Evolutionary conservation across 2,797 vertebrate species (phyloP).

Genomic region (Poeciliopsis gracilis): DNA sequence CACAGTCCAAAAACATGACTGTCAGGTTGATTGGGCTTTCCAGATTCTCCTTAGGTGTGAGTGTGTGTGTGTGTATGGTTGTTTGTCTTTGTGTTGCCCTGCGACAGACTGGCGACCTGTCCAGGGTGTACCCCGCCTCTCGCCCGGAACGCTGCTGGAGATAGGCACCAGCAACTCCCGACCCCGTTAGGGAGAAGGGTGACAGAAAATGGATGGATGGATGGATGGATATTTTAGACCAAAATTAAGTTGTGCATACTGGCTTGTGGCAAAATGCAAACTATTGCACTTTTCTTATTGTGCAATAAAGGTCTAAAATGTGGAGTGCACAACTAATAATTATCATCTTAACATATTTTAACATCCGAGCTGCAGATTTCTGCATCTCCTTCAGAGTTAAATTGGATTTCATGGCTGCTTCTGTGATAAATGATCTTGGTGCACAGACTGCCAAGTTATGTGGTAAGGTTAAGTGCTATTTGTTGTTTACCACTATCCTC

Average conservation of each 20-base stretch:
- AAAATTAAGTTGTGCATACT: neutral
- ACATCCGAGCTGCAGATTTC: neutral
- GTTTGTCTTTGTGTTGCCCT: too few relatives aligned
- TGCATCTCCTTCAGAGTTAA: neutral
- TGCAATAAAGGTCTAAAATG: neutral
- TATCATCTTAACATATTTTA: neutral
- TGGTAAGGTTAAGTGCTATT: neutral
- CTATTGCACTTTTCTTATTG: neutral
- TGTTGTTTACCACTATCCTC: neutral
- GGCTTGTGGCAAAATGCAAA: neutral
- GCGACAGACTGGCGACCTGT: too few relatives aligned
- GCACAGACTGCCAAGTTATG: neutral
- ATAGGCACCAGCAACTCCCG: too few relatives aligned
- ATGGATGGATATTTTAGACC: neutral
- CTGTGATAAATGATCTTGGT: neutral
- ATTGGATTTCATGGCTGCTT: neutral
- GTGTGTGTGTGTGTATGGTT: too few relatives aligned
- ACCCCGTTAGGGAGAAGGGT: too few relatives aligned
- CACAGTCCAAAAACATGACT: too few relatives aligned
- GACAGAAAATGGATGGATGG: too few relatives aligned
- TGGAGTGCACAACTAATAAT: neutral
- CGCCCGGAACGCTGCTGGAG: too few relatives aligned
- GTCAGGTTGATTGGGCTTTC: too few relatives aligned
- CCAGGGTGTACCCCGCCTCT: too few relatives aligned
- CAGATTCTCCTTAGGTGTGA: too few relatives aligned